Evolutionary conservation across 1,140 invertebrate species (phyloP), one percentile per base, ranked within the genome.

Genomic region (Limonius californicus): DNA sequence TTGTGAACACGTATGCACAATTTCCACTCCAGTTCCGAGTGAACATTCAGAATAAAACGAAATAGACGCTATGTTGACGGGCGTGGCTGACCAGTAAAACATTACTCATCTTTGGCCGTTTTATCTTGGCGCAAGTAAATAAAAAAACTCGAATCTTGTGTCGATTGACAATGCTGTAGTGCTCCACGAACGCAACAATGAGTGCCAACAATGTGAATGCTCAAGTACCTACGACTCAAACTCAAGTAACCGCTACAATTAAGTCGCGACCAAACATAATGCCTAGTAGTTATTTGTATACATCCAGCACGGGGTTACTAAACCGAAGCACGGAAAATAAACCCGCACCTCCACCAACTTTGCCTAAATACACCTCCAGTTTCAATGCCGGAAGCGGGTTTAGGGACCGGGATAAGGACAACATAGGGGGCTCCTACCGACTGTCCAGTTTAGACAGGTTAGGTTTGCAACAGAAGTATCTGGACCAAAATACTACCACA

Each of bases 401-500:
- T 42, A 61, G 76, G 27, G 73, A 75, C 32, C 74, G 74, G 64
- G 78, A 81, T 67, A 82, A 80, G 57, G 74, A 80, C 53, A 82
- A 84, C 62, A 78, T 79, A 45, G 81, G 82, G 2, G 80, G 80
- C 61, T 83, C 82, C 53, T 84, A 84, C 70, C 75, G 83, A 21
- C 76, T 86, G 45, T 84, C 85, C 1, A 86, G 85, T 70, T 76
- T 87, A 19, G 86, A 88, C 65, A 79, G 85, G 64, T 74, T 88
- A 59, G 84, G 84, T 7, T 78, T 86, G 45, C 78, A 86, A 55
- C 85, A 87, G 64, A 84, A 85, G 70, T 82, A 86, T 65, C 81
- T 86, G 69, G 85, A 86, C 55, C 68, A 69, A 62, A 64, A 64
- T 65, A 59, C 67, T 21, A 42, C 54, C 14, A 67, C 67, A 14